phyloP scores from a whole-genome alignment of 2,888 invertebrate species.

The Scaptomyza tumidula region DNA sequence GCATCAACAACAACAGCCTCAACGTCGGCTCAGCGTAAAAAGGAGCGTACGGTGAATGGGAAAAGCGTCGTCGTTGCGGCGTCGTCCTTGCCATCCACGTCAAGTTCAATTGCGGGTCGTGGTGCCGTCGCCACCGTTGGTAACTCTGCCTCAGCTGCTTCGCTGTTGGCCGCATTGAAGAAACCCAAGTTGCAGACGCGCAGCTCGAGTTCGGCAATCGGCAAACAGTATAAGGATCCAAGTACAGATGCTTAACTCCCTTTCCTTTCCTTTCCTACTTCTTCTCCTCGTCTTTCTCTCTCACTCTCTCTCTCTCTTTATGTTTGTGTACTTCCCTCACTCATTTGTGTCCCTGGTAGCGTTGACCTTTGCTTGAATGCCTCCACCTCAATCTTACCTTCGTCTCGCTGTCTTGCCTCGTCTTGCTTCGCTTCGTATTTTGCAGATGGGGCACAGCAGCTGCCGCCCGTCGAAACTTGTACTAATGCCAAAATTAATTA shows the following conservation, averaged over 20 bases:
- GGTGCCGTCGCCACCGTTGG: conserved; percentile 19
- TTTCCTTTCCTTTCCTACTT: no score
- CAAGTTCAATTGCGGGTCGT: conserved; percentile 1
- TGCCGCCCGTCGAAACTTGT: conserved; percentile 61
- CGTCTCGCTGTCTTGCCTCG: not conserved
- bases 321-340: not conserved
- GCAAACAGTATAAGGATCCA: conserved; percentile 83
- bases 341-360: conserved; percentile 3
- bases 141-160: conserved; percentile 29
- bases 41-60: conserved; percentile 51
- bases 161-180: conserved; percentile 62
- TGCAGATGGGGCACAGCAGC: conserved; percentile 55
- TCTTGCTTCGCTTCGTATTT: conserved; percentile 19
- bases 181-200: conserved; percentile 69
- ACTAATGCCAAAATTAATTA: conserved; percentile 80
- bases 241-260: conserved; percentile 68
- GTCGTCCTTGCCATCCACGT: not conserved
- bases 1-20: conserved; percentile 26
- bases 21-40: conserved; percentile 18
- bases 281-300: not conserved
- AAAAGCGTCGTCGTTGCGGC: conserved; percentile 20
- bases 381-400: conserved; percentile 42
- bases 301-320: not conserved
- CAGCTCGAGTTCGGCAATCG: conserved; percentile 34
- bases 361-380: conserved; percentile 40